Evolutionary conservation across 2,113 vertebrate species (phyloP).

Genomic region (Pedionomus torquatus): DNA sequence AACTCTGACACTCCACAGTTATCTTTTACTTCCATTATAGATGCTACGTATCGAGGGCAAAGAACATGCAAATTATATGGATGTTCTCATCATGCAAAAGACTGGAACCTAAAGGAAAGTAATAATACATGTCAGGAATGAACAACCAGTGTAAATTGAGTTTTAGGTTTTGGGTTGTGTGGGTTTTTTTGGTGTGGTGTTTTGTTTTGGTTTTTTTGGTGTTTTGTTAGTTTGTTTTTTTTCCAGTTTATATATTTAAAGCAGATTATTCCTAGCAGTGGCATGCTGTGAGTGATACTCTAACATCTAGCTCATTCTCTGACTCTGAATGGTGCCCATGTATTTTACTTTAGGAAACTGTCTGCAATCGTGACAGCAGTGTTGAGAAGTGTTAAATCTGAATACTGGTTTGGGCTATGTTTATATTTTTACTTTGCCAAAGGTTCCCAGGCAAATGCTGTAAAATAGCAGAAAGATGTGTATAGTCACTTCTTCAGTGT

Average conservation of each 20-base stretch:
- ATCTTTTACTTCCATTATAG: not conserved
- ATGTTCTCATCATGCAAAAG: not conserved
- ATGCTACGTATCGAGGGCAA: not conserved
- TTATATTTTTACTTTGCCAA: not conserved
- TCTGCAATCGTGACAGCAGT: not conserved
- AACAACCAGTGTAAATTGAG: not conserved
- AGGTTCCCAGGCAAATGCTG: not conserved
- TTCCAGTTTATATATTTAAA: not conserved
- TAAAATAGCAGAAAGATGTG: not conserved
- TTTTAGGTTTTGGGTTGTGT: too few relatives aligned
- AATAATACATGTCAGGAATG: not conserved
- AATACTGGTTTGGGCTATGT: not conserved
- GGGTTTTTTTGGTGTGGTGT: too few relatives aligned
- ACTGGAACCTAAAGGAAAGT: not conserved
- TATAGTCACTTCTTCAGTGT: not conserved
- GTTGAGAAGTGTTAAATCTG: not conserved
- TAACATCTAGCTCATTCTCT: not conserved
- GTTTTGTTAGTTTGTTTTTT: not conserved
- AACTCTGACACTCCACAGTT: not conserved
- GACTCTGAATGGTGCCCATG: not conserved
- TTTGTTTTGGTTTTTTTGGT: too few relatives aligned
- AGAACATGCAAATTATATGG: not conserved
- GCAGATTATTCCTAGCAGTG: not conserved
- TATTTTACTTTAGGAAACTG: not conserved
- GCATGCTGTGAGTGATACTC: not conserved